A percentile compares a stretch with the other conserved stretches of the same genome.
These are phyloP conservation scores for Caenorhabditis angaria DNA, from an alignment of 2,888 invertebrate genomes.

Conservation along the genomic window DNA sequence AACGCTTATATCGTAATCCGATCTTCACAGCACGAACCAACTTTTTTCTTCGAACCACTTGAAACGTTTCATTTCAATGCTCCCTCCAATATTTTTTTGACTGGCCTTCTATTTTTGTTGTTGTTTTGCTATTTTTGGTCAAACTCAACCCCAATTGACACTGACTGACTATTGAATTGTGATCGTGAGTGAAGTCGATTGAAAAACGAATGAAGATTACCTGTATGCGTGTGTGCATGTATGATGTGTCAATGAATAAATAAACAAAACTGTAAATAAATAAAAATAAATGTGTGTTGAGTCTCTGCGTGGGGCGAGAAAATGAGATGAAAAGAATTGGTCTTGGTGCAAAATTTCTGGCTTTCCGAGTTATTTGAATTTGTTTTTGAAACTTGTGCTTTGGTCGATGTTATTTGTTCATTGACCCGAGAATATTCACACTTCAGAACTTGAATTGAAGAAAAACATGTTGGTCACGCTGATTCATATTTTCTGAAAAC, in stretches of 20 bases:
- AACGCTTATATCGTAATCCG: not conserved
- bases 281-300: not conserved
- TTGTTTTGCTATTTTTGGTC: not conserved
- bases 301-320: not conserved
- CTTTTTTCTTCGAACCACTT: not conserved
- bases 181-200: not conserved
- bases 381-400: too few relatives aligned
- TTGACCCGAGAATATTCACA: too few relatives aligned
- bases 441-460: too few relatives aligned
- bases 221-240: constrained; percentile 4
- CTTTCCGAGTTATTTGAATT: too few relatives aligned
- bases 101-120: not conserved
- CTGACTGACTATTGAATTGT: too few relatives aligned
- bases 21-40: not conserved
- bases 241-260: constrained; percentile 2
- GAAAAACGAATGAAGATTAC: constrained; percentile 2
- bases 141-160: not conserved
- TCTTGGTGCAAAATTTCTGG: too few relatives aligned
- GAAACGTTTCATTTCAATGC: not conserved
- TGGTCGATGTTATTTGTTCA: too few relatives aligned
- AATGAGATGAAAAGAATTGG: not conserved
- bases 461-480: too few relatives aligned
- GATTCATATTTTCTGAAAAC: too few relatives aligned
- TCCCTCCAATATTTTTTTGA: too few relatives aligned
- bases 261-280: constrained; percentile 1